These are phyloP conservation scores for Eupeodes corollae DNA, from an alignment of 1,140 invertebrate genomes.

Conservation along the genomic window DNA sequence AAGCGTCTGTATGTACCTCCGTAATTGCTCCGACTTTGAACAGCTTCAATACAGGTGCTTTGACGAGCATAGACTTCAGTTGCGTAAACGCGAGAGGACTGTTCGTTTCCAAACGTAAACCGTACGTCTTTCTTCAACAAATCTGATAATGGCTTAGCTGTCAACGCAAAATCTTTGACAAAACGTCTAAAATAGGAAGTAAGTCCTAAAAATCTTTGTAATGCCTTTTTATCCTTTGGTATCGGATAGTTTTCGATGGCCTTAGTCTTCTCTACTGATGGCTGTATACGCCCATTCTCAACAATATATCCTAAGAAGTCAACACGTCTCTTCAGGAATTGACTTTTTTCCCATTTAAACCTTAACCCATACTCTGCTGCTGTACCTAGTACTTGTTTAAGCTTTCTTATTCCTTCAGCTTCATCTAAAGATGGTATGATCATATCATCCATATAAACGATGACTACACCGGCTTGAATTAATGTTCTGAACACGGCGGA, in stretches of 20 bases:
- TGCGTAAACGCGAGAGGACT: conserved; percentile 4
- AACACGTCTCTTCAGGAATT: conserved; percentile 11
- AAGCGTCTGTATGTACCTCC: conserved; percentile 32
- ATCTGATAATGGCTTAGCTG: conserved; percentile 15
- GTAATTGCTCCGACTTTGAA: conserved; percentile 17
- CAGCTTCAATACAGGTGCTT: conserved; percentile 24
- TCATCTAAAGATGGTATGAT: conserved; percentile 12
- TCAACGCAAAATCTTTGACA: conserved; percentile 15
- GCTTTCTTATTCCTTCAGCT: conserved; percentile 4
- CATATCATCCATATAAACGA: conserved; percentile 9
- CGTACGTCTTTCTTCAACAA: conserved; percentile 5
- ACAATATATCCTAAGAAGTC: conserved; percentile 15
- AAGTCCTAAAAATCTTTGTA: conserved; percentile 25
- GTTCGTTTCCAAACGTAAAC: conserved; percentile 2
- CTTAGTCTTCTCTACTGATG: conserved; percentile 16
- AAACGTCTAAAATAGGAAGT: conserved; percentile 28
- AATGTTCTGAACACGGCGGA: conserved; percentile 6
- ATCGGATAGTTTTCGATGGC: conserved; percentile 20
- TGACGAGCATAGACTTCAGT: conserved; percentile 4
- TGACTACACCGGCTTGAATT: neutral
- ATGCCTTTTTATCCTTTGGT: conserved; percentile 16
- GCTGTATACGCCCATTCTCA: conserved; percentile 8
- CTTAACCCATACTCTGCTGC: neutral
- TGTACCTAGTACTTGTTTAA: neutral
- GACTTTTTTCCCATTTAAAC: conserved; percentile 18